These are phyloP conservation scores for Siderastrea radians DNA, from an alignment of 92 coral and sea anemone genomes.

Conservation along the genomic window DNA sequence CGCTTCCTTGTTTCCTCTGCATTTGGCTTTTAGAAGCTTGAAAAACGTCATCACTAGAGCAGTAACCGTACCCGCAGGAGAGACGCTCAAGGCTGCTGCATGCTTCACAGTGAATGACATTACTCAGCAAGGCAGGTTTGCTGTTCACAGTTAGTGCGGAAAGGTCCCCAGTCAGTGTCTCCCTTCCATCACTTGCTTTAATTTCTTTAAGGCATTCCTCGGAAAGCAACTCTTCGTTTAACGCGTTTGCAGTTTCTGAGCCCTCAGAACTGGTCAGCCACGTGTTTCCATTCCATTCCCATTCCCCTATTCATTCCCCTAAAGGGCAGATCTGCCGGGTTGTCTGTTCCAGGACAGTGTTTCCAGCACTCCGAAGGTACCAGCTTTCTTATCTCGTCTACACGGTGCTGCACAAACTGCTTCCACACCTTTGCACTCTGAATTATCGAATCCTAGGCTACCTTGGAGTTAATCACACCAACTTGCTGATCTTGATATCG, in stretches of 20 bases:
- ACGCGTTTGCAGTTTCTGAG: not conserved
- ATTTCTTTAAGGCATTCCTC: conserved; percentile 9
- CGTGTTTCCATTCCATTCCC: no score
- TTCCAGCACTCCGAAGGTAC: not conserved
- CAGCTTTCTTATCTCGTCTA: conserved; percentile 4
- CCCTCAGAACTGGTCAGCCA: not conserved
- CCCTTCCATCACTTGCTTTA: not conserved
- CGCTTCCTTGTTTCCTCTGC: not conserved
- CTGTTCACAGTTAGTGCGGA: not conserved
- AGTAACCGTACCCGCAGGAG: conserved; percentile 14
- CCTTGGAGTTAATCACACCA: conserved; percentile 15
- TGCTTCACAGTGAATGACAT: not conserved
- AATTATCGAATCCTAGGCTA: conserved; percentile 5
- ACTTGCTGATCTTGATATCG: not conserved
- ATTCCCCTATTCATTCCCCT: no score
- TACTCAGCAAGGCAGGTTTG: not conserved
- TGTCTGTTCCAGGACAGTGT: no score
- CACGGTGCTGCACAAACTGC: conserved; percentile 13
- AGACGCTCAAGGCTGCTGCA: conserved; percentile 30
- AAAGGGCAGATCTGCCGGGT: no score
- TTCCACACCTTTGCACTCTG: conserved; percentile 14
- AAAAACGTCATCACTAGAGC: conserved; percentile 30
- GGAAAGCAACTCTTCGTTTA: not conserved
- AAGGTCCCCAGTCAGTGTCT: not conserved
- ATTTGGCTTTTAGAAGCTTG: not conserved